A percentile compares a stretch with the other conserved stretches of the same genome.
phyloP scores from a whole-genome alignment of 2,113 vertebrate genomes.

The Callaeas wilsoni region DNA sequence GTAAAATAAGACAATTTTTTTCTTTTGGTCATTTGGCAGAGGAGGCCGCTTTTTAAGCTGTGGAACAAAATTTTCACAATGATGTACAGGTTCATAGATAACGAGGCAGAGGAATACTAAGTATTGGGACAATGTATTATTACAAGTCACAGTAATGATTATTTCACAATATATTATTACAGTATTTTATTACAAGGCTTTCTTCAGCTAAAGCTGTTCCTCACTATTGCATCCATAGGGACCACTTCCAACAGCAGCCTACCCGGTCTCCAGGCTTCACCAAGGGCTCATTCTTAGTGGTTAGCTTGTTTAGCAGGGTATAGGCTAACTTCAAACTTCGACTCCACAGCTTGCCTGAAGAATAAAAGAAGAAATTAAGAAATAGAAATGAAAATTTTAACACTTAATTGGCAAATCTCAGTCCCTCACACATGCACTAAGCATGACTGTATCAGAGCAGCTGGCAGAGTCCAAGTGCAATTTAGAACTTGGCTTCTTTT shows the following conservation, averaged over 20 bases:
- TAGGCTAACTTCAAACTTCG: conserved; percentile 93
- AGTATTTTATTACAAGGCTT: neutral
- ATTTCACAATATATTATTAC: neutral
- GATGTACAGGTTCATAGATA: neutral
- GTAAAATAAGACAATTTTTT: neutral
- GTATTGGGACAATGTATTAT: neutral
- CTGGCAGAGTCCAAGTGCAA: neutral
- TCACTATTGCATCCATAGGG: neutral
- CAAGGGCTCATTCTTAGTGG: conserved; percentile 86
- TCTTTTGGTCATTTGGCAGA: neutral
- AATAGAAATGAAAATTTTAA: neutral
- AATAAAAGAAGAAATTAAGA: neutral
- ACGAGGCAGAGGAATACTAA: neutral
- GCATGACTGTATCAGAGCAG: neutral
- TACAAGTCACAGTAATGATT: neutral
- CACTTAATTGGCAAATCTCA: neutral
- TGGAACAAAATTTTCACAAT: neutral
- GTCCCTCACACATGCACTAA: neutral
- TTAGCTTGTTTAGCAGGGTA: conserved; percentile 92
- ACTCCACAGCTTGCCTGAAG: conserved; percentile 92
- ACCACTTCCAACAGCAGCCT: conserved; percentile 37
- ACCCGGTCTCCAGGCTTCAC: conserved; percentile 92
- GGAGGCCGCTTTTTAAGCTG: neutral
- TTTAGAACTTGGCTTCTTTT: neutral
- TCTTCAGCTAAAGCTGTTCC: neutral